Base-by-base conservation (phyloP, 2,797 vertebrate genomes). In the Champsocephalus gunnari region DNA sequence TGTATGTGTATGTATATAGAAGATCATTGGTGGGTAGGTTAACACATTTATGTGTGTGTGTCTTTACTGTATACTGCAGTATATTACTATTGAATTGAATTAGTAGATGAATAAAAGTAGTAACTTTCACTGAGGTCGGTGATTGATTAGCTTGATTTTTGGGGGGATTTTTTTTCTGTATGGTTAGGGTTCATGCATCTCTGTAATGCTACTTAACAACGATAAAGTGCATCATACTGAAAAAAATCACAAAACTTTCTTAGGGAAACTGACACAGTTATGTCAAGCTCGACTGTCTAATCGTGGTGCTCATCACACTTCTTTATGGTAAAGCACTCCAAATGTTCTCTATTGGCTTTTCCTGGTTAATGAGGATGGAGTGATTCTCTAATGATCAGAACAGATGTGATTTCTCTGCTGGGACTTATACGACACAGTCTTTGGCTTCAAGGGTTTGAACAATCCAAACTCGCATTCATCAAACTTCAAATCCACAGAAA, bases 381-480 rank as follows among this genome's bases (percentile, higher is more conserved):
- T 47, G 56, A 58, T 51, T 80, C 53, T 77, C 43, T 74, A 47
- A 48, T 77, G 80, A 86, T 68, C 6, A 58, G 45, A 85, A 60
- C 81, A 86, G 79, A 90, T 81, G 87, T 16, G 49, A 14, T 43
- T 19, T 75, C 83, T 82, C 77, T 72, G 32, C 66, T 70, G 80
- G 76, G 84, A 86, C 14, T 4, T 58, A 58, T 19, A 21, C 14
- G 32, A 51, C 17, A 32, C 61, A 28, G 65, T 70, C 64, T 44
- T 54, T 63, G 38, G 57, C 82, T 69, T 68, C 63, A 45, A 69
- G 79, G 71, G 60, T 64, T 81, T 9, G 9, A 77, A 54, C 66
- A 77, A 83, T 88, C 82, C 79, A 14, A 67, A 75, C 9, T 80
- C 79, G 85, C 83, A 82, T 62, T 74, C 72, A 84, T 85, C 73